phyloP scores from a whole-genome alignment of 2,113 vertebrate species.

The Gavialis gangeticus region DNA sequence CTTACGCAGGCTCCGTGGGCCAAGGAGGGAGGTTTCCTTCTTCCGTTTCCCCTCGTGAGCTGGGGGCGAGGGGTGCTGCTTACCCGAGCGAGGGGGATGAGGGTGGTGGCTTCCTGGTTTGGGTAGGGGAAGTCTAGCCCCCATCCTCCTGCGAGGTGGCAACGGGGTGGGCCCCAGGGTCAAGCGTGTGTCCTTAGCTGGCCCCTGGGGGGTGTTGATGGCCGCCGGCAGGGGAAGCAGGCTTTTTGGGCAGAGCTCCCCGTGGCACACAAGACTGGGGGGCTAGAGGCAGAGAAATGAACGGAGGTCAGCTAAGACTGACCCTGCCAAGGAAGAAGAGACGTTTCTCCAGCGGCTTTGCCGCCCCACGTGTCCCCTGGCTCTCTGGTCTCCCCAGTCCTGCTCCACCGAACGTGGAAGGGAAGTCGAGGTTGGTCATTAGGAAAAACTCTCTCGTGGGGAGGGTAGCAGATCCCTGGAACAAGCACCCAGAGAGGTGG shows the following conservation, averaged over 20 bases:
- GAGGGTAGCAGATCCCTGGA: too few relatives aligned
- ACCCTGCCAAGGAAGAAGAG: accelerated
- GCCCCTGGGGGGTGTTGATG: background rate
- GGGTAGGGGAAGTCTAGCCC: background rate
- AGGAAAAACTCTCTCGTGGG: too few relatives aligned
- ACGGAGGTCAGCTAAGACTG: accelerated
- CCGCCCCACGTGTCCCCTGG: accelerated
- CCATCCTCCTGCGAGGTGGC: background rate
- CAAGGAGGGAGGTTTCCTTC: background rate
- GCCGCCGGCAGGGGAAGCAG: background rate
- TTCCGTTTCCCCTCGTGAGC: background rate
- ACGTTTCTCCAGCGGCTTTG: accelerated
- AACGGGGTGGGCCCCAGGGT: too few relatives aligned
- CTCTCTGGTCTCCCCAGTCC: too few relatives aligned
- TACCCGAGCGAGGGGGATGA: background rate
- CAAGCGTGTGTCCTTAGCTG: background rate
- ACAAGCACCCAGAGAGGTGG: too few relatives aligned
- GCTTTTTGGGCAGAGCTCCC: background rate
- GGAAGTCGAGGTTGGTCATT: too few relatives aligned
- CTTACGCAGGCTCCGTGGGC: background rate
- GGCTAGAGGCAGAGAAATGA: background rate
- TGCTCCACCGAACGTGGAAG: too few relatives aligned
- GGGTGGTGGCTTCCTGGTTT: background rate
- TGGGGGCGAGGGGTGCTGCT: background rate
- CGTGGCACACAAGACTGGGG: background rate